Evolutionary conservation across 2,113 vertebrate species (phyloP), one percentile per base, ranked within the genome.

Genomic region (Neodontobutis hainanensis): DNA sequence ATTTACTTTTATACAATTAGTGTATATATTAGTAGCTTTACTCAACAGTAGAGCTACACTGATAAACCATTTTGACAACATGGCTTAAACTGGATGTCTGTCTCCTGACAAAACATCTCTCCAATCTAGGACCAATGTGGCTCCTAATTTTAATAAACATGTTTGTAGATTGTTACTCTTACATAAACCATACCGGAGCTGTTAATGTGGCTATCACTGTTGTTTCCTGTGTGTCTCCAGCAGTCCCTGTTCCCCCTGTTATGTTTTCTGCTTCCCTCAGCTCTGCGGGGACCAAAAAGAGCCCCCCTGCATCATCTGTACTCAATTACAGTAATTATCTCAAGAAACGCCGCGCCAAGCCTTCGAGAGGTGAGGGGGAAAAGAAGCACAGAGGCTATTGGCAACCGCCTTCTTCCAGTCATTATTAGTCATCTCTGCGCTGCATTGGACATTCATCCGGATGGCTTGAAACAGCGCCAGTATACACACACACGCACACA

Each of bases 281-380:
- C 66, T 75, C 82, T 70, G 63, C 77, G 57, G 55, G 59, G 59
- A 68, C 71, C 48, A 64, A 56, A 45, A 57, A 62, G 68, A 48
- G 11, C 19, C 43, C 45, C 19, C 48, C 60, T 19, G 76, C 62
- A 80, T 86, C 88, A 89, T 88, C 86, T 91, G 89, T 73, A 75
- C 73, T 82, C 81, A 83, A 88, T 91, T 85, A 84, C 68, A 85
- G 79, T 85, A 88, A 89, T 86, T 77, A 88, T 82, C 75, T 77
- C 5, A 45, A 87, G 86, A 87, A 83, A 82, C 83, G 75, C 76
- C 76, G 40, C 35, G 51, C 77, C 49, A 80, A 82, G 85, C 47
- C 64, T 47, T 68, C 48, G 80, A 78, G 82, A 87, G 85, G 82
- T 85, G 83, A 76, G 69, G 70, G 75, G 80, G 19, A 27, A 84